Conservation (phyloP, 1,140 invertebrate species). For the Bombus terrestris region DNA sequence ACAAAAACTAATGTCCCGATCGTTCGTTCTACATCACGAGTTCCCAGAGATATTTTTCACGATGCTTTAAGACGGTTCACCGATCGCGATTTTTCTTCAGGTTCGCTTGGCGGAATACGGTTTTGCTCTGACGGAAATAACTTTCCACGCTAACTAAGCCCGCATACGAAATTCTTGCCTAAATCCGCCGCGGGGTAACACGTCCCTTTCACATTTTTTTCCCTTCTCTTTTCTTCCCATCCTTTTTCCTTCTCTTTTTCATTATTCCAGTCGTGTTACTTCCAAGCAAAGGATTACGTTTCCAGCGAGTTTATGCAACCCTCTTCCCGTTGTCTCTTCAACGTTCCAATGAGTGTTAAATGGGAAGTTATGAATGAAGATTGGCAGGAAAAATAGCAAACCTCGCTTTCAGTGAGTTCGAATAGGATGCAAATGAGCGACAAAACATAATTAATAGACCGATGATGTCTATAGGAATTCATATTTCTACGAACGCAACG, state of each 20-base stretch:
- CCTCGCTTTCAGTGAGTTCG: conserved; percentile 9
- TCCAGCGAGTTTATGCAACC: conserved; percentile 52
- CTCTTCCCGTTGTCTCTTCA: conserved; percentile 19
- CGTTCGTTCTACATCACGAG: too few relatives aligned
- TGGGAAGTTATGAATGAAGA: not conserved
- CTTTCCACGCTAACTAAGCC: conserved; percentile 36
- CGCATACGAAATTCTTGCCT: conserved; percentile 22
- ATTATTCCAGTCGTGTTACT: conserved; percentile 50
- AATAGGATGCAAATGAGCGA: not conserved
- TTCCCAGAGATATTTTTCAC: not conserved
- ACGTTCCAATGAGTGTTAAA: conserved; percentile 33
- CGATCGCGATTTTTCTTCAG: conserved; percentile 23
- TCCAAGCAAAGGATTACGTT: conserved; percentile 39
- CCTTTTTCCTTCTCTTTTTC: conserved; percentile 22
- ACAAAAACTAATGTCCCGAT: not conserved
- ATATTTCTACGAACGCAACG: not conserved
- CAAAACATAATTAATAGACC: not conserved
- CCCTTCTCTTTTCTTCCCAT: not conserved
- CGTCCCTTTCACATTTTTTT: conserved; percentile 29
- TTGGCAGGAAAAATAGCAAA: conserved; percentile 9
- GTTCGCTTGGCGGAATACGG: not conserved
- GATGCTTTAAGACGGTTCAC: not conserved
- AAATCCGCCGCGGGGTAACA: conserved; percentile 29
- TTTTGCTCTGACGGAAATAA: conserved; percentile 44
- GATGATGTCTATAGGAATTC: not conserved